Conservation (phyloP, 2,113 vertebrate genomes). For the Alaudala cheleensis region DNA sequence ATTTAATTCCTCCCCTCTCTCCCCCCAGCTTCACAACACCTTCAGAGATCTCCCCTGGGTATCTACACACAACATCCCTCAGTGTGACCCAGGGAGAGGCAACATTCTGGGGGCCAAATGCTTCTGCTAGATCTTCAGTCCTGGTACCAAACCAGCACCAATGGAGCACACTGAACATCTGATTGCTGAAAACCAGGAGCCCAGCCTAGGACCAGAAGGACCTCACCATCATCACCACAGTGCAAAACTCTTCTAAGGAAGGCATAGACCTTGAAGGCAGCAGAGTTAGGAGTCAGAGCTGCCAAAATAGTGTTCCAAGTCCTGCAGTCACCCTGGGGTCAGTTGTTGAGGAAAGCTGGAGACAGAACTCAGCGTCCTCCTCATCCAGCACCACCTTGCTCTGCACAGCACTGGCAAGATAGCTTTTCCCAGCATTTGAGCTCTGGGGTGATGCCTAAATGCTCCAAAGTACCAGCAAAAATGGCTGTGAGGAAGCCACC, state of each 20-base stretch:
- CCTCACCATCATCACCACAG: not conserved
- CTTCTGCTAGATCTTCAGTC: not conserved
- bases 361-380: not conserved
- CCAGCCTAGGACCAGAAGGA: not conserved
- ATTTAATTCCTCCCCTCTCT: not conserved
- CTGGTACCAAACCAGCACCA: fast-evolving
- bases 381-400: not conserved
- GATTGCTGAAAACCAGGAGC: not conserved
- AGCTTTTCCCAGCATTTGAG: not conserved
- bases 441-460: not conserved
- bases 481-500: not conserved
- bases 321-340: not conserved
- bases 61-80: not conserved
- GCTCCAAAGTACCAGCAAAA: not conserved
- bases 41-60: not conserved
- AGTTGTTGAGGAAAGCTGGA: not conserved
- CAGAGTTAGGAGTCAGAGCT: not conserved
- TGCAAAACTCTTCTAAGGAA: not conserved
- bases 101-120: not conserved
- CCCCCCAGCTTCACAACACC: not conserved
- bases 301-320: fast-evolving
- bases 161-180: fast-evolving
- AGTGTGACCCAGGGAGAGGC: fast-evolving
- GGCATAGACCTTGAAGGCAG: not conserved
- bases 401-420: not conserved